These are phyloP conservation scores for Oncorhynchus tshawytscha DNA, from an alignment of 2,113 vertebrate genomes.

Conservation along the genomic window DNA sequence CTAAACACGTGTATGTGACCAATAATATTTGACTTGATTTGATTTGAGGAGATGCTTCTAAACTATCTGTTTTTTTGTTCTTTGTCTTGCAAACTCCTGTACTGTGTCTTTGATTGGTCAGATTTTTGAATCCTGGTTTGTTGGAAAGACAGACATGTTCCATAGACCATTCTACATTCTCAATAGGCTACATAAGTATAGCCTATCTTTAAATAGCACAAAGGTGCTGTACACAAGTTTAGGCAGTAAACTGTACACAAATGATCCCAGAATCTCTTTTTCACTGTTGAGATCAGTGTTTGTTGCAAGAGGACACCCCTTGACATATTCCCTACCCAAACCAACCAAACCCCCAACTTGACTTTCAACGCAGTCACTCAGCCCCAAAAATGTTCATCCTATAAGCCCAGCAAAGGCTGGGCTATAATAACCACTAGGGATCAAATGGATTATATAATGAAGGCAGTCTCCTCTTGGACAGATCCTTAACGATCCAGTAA, in stretches of 20 bases:
- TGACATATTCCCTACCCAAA: neutral
- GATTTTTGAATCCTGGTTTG: neutral
- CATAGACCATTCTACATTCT: neutral
- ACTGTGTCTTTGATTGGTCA: neutral
- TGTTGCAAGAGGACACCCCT: too few species aligned
- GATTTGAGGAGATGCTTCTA: neutral
- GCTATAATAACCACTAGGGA: conserved; percentile 46
- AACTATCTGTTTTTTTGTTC: neutral
- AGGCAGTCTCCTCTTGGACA: conserved; percentile 37
- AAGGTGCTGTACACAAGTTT: too few species aligned
- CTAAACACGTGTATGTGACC: too few species aligned
- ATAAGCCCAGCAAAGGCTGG: conserved; percentile 46
- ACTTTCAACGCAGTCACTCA: conserved; percentile 10
- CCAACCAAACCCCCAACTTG: neutral
- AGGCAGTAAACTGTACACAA: neutral
- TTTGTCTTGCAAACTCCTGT: neutral
- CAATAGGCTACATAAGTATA: too few species aligned
- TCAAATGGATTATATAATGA: conserved; percentile 62
- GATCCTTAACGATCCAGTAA: conserved; percentile 55
- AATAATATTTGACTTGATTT: too few species aligned
- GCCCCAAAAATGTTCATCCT: conserved; percentile 17
- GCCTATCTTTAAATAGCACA: too few species aligned
- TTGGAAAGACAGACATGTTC: too few species aligned
- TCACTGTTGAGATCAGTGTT: neutral
- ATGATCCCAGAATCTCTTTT: neutral